A percentile compares a stretch with the other conserved stretches of the same genome.
Evolutionary conservation across 30 jellyfish, hydroid and myxozoan species (phyloP).

Genomic region (Rhopilema esculentum): DNA sequence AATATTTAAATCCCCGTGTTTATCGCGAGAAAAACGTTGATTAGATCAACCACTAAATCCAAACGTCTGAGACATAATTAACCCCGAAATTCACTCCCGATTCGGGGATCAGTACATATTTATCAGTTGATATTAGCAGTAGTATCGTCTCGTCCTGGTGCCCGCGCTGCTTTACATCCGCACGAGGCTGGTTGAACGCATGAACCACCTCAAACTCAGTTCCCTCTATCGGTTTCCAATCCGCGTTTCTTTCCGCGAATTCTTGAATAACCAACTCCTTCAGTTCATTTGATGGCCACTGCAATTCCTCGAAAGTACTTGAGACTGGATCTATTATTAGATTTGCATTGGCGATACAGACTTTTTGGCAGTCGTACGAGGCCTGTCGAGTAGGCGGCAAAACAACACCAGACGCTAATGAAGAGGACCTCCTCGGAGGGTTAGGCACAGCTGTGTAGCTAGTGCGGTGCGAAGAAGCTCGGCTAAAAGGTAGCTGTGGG

Average conservation of each 20-base stretch:
- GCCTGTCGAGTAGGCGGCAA: slow-evolving; percentile 56
- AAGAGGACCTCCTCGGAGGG: slow-evolving; percentile 72
- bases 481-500: slow-evolving; percentile 29
- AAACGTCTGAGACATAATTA: slow-evolving; percentile 10
- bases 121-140: slow-evolving; percentile 60
- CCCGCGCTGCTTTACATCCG: slow-evolving; percentile 55
- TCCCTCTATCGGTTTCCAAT: slow-evolving; percentile 81
- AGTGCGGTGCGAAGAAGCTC: slow-evolving; percentile 68
- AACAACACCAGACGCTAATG: slow-evolving; percentile 75
- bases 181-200: slow-evolving; percentile 75
- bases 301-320: slow-evolving; percentile 54
- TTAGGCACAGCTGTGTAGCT: slow-evolving; percentile 77
- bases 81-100: slow-evolving; percentile 73
- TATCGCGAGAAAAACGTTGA: background rate
- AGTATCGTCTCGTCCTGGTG: slow-evolving; percentile 43
- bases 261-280: slow-evolving; percentile 18
- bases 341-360: slow-evolving; percentile 61
- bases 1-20: too few relatives aligned
- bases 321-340: slow-evolving; percentile 65
- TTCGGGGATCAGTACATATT: slow-evolving; percentile 81
- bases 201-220: slow-evolving; percentile 76
- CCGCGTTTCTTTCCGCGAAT: slow-evolving; percentile 40
- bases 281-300: slow-evolving; percentile 86
- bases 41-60: background rate
- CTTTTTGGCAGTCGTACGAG: slow-evolving; percentile 47